A percentile compares a stretch with the other conserved stretches of the same genome.
phyloP scores from a whole-genome alignment of 2,113 vertebrate species.

The Loxodonta africana region DNA sequence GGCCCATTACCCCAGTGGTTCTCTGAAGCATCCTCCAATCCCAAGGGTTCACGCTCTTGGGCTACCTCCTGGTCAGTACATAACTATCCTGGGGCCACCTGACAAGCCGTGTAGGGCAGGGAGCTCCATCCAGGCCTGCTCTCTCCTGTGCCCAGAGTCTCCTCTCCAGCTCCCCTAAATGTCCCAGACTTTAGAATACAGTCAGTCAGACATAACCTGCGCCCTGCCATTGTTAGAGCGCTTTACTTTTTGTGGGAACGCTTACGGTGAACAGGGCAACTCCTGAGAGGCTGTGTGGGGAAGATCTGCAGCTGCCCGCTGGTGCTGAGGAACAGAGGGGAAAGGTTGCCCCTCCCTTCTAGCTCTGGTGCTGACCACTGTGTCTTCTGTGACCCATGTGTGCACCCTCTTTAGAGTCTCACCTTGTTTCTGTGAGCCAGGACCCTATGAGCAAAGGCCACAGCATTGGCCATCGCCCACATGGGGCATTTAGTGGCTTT shows the following conservation, averaged over 20 bases:
- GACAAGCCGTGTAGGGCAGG: background rate
- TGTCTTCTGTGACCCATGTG: background rate
- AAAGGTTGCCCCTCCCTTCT: background rate
- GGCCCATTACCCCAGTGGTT: background rate
- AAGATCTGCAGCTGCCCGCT: too few species aligned
- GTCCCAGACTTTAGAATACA: conserved; percentile 39
- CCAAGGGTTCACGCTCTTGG: too few species aligned
- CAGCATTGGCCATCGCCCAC: background rate
- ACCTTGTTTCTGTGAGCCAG: background rate
- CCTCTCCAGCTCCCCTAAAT: background rate
- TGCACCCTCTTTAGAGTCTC: background rate
- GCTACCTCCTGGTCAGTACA: background rate
- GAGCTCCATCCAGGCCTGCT: background rate
- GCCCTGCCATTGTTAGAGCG: background rate
- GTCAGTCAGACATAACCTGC: conserved; percentile 19
- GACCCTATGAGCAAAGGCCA: background rate
- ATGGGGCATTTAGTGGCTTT: background rate
- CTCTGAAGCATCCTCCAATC: background rate
- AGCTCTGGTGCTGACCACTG: background rate
- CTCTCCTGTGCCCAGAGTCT: background rate
- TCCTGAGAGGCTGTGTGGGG: rapidly evolving
- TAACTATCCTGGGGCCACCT: background rate
- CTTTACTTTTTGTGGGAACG: background rate
- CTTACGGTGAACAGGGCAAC: background rate
- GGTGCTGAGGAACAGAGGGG: background rate